Evolutionary conservation across 1,140 invertebrate species (phyloP).

Genomic region (Meloidogyne floridensis): DNA sequence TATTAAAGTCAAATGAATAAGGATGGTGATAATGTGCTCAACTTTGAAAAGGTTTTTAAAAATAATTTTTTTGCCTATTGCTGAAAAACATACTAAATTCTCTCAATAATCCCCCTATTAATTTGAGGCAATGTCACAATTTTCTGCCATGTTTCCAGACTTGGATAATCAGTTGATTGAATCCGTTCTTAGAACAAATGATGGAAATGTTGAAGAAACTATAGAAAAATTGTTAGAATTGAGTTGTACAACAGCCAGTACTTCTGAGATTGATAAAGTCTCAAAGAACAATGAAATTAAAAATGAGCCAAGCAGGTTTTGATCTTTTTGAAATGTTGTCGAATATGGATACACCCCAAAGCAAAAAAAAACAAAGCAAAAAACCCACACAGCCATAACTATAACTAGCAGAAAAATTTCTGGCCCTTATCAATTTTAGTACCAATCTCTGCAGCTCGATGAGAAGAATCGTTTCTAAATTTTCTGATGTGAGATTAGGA

Average conservation of each 20-base stretch:
- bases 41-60: conserved; percentile 7
- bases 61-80: neutral
- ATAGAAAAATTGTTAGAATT: conserved; percentile 43
- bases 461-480: no score
- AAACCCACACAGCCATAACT: no score
- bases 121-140: conserved; percentile 53
- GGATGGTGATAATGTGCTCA: neutral
- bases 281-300: neutral
- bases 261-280: neutral
- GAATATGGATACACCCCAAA: no score
- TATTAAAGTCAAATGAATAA: neutral
- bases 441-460: no score
- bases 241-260: neutral
- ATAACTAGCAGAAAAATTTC: no score
- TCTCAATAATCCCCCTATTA: neutral
- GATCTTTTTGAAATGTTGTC: no score
- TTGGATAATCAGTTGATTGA: conserved; percentile 38
- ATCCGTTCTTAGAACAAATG: conserved; percentile 37
- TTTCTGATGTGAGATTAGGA: no score
- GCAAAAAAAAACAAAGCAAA: no score
- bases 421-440: no score
- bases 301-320: neutral
- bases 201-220: conserved; percentile 43
- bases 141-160: conserved; percentile 46
- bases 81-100: neutral